phyloP scores from a whole-genome alignment of 1,140 invertebrate species.

The Probaryconus sp. region DNA sequence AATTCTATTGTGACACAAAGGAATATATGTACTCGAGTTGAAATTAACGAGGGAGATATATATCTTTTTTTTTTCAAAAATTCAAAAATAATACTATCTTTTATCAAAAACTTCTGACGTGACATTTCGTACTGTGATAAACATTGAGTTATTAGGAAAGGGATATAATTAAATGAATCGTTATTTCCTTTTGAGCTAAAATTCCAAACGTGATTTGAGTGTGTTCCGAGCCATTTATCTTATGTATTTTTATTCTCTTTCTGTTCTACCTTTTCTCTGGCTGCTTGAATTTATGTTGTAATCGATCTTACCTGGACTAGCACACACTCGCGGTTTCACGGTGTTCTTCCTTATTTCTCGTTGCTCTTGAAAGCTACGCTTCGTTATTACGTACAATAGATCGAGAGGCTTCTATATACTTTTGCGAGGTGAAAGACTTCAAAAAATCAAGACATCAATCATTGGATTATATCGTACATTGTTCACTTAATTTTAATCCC shows the following conservation, averaged over 20 bases:
- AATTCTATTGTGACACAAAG: too few species aligned
- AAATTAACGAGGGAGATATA: too few species aligned
- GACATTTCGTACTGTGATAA: too few species aligned
- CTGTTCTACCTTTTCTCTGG: constrained; percentile 44
- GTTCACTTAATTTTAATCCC: constrained; percentile 38
- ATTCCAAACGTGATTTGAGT: constrained; percentile 56
- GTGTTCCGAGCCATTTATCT: constrained; percentile 52
- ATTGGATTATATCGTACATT: constrained; percentile 41
- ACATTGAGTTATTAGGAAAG: constrained; percentile 13
- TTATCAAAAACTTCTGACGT: too few species aligned
- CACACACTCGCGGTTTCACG: constrained; percentile 56
- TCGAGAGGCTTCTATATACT: constrained; percentile 41
- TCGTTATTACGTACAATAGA: constrained; percentile 58
- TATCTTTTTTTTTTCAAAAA: too few species aligned
- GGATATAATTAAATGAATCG: constrained; percentile 41
- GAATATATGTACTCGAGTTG: too few species aligned
- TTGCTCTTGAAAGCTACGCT: constrained; percentile 53
- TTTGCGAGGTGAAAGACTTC: constrained; percentile 32
- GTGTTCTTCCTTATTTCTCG: constrained; percentile 49
- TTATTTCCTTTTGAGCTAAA: constrained; percentile 34
- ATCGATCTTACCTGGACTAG: constrained; percentile 59
- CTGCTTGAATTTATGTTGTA: constrained; percentile 58
- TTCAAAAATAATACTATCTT: too few species aligned
- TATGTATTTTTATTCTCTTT: constrained; percentile 49
- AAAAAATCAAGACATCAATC: constrained; percentile 51